These are phyloP conservation scores for Clarias batrachus DNA, from an alignment of 2,113 vertebrate species.

Conservation along the genomic window DNA sequence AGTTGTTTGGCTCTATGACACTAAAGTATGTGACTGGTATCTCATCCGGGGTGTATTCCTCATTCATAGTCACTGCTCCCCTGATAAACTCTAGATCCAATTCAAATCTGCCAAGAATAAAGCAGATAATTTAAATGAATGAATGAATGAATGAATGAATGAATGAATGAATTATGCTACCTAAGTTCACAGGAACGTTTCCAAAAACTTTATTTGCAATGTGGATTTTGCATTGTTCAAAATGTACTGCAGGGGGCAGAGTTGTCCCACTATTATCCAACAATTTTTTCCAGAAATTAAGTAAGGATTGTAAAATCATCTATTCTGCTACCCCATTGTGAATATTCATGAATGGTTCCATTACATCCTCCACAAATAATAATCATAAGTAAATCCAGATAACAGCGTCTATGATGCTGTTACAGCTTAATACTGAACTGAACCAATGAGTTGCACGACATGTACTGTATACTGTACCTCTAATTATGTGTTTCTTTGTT, in stretches of 20 bases:
- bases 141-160: not conserved
- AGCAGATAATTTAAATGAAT: not conserved
- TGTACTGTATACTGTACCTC: not conserved
- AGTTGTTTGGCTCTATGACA: not conserved
- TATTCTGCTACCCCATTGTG: not conserved
- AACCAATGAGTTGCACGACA: not conserved
- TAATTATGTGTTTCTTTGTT: not conserved
- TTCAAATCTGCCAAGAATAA: not conserved
- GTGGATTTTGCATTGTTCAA: not conserved
- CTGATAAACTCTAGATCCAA: not conserved
- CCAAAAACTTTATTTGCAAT: not conserved
- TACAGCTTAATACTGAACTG: not conserved
- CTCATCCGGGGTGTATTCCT: not conserved
- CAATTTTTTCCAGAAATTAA: not conserved
- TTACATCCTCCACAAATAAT: not conserved
- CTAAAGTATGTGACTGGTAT: not conserved
- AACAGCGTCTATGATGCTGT: not conserved
- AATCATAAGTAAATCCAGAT: not conserved
- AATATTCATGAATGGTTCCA: too few species aligned
- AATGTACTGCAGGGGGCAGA: not conserved
- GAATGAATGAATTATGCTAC: not conserved
- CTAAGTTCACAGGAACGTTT: not conserved
- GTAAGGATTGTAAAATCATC: not conserved
- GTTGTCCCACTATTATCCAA: not conserved
- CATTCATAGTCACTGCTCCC: not conserved